These are phyloP conservation scores for Heterohyrax brucei DNA, from an alignment of 2,797 vertebrate species.

Conservation along the genomic window DNA sequence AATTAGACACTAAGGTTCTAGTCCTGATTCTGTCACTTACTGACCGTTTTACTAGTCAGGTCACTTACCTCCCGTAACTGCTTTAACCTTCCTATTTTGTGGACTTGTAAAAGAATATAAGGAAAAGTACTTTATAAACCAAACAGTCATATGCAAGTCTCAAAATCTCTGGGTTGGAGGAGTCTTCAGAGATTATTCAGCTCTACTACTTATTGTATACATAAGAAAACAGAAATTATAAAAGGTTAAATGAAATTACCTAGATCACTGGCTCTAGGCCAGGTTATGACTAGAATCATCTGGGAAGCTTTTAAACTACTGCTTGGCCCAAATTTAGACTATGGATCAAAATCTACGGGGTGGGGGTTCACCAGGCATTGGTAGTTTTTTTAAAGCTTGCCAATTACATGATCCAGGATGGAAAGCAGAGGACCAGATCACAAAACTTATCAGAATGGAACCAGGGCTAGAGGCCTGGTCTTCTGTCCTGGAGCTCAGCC, in stretches of 20 bases:
- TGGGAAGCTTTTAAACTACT: constrained; percentile 18
- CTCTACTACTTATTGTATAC: neutral
- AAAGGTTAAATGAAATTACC: neutral
- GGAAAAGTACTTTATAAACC: neutral
- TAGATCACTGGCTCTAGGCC: constrained; percentile 26
- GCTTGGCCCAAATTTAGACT: neutral
- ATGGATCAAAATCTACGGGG: constrained; percentile 14
- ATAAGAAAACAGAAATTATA: constrained; percentile 26
- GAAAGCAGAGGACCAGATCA: constrained; percentile 39
- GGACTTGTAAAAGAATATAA: neutral
- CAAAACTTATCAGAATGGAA: constrained; percentile 1
- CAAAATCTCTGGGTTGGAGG: neutral
- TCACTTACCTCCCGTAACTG: constrained; percentile 6
- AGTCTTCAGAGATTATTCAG: constrained; percentile 26
- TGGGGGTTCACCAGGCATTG: neutral
- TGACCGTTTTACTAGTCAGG: neutral
- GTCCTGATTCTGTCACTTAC: neutral
- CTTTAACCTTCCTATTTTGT: constrained; percentile 9
- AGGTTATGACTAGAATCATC: neutral
- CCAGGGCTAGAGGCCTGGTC: neutral
- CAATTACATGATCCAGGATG: neutral
- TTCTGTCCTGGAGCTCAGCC: neutral
- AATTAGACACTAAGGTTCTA: neutral
- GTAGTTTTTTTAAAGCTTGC: constrained; percentile 17
- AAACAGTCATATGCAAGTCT: neutral